These are phyloP conservation scores for Trachelus stipa DNA, from an alignment of 2,888 invertebrate species.

Conservation along the genomic window DNA sequence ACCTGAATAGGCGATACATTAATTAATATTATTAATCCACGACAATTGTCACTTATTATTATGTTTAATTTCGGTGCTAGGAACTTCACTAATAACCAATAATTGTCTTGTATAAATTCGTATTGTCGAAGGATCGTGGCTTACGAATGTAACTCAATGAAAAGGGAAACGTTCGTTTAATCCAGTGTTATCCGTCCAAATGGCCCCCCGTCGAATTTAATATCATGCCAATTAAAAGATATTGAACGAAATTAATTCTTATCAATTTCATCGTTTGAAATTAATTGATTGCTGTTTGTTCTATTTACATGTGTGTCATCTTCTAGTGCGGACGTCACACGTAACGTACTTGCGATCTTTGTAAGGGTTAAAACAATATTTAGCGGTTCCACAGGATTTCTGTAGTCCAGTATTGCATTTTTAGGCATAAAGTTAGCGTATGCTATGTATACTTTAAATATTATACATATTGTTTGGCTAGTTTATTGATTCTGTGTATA, in stretches of 20 bases:
- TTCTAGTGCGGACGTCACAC: not conserved
- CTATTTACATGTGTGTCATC: not conserved
- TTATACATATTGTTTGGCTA: too few species aligned
- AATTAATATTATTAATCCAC: not conserved
- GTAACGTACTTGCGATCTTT: not conserved
- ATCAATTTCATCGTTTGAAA: constrained; percentile 19
- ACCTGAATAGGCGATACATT: not conserved
- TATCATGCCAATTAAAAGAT: constrained; percentile 38
- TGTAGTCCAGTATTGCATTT: too few species aligned
- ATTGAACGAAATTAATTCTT: constrained; percentile 45
- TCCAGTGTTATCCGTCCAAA: not conserved
- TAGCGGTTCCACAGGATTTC: not conserved
- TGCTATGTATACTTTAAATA: too few species aligned
- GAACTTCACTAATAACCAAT: not conserved
- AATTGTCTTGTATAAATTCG: not conserved
- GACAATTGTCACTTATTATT: not conserved
- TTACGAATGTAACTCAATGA: not conserved
- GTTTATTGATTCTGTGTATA: not conserved
- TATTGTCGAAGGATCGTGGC: not conserved
- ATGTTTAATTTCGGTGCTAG: not conserved
- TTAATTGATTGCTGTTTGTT: not conserved
- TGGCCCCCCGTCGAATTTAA: constrained; percentile 33
- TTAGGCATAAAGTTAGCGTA: too few species aligned
- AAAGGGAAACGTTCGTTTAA: not conserved
- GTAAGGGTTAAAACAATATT: not conserved